Evolutionary conservation across 2,888 invertebrate species (phyloP).

Genomic region (Ditula angustiorana): DNA sequence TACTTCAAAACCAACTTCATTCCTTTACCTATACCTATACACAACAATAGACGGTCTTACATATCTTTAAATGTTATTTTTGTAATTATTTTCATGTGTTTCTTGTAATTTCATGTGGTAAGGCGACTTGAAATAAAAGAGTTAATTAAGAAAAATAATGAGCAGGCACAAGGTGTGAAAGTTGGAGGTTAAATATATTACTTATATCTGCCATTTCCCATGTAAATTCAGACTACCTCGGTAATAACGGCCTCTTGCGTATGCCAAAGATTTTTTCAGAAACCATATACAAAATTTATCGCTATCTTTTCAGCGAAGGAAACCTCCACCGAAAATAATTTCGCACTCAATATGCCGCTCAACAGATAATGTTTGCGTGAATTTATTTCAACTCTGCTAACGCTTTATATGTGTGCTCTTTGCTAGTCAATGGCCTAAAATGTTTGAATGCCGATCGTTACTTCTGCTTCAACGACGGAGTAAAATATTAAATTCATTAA

Average conservation of each 20-base stretch:
- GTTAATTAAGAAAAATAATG: no score
- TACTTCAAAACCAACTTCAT: no score
- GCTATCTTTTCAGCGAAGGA: conserved; percentile 6
- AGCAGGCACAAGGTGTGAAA: no score
- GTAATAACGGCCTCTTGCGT: conserved; percentile 10
- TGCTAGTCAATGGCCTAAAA: conserved; percentile 7
- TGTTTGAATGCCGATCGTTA: conserved; percentile 13
- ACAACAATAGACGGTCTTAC: no score
- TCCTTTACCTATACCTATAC: no score
- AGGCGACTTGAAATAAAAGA: no score
- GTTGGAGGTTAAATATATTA: no score
- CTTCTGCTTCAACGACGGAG: conserved; percentile 3
- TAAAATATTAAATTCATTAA: conserved; percentile 19
- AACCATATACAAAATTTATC: conserved; percentile 34
- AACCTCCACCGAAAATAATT: conserved; percentile 32
- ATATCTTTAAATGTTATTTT: no score
- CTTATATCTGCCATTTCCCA: background rate
- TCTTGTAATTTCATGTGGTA: no score
- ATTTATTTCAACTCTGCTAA: conserved; percentile 33
- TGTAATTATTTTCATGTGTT: no score
- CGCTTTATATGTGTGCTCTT: conserved; percentile 3
- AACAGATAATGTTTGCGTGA: conserved; percentile 35
- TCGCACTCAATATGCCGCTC: conserved; percentile 37
- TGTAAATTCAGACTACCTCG: conserved; percentile 16
- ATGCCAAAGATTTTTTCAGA: conserved; percentile 26